A percentile compares a stretch with the other conserved stretches of the same genome.
phyloP scores from a whole-genome alignment of 2,113 vertebrate genomes.

The Silurus meridionalis region DNA sequence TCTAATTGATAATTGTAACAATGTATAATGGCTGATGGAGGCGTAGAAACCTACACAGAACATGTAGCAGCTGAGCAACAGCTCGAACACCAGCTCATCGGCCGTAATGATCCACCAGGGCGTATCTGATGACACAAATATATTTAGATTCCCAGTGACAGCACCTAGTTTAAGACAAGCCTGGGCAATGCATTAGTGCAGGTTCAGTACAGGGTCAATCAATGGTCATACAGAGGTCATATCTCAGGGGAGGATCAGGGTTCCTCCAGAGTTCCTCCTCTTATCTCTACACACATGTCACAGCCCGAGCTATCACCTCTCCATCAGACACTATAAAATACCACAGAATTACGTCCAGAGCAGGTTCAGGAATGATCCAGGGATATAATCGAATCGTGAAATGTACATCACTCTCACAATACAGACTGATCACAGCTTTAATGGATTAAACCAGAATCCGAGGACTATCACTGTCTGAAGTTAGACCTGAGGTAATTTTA shows the following conservation, averaged over 20 bases:
- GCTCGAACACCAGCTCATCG: background rate
- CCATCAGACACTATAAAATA: slow-evolving; percentile 44
- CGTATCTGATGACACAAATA: slow-evolving; percentile 24
- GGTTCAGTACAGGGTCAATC: slow-evolving; percentile 78
- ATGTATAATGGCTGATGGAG: no score
- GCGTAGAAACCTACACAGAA: background rate
- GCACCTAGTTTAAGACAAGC: slow-evolving; percentile 20
- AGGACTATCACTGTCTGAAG: background rate
- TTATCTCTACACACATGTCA: slow-evolving; percentile 59
- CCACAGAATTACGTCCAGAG: slow-evolving; percentile 29
- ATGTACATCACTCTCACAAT: background rate
- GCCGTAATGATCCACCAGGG: background rate
- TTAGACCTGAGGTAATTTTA: background rate
- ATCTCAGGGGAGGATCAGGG: slow-evolving; percentile 55
- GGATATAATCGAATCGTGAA: background rate
- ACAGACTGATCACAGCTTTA: background rate
- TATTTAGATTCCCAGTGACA: slow-evolving; percentile 25
- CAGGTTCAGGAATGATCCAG: background rate
- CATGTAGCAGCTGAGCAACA: background rate
- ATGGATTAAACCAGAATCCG: background rate
- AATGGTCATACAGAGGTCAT: slow-evolving; percentile 70
- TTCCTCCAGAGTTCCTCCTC: slow-evolving; percentile 51
- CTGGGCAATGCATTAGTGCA: slow-evolving; percentile 74
- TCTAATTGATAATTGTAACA: background rate
- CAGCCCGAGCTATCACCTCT: slow-evolving; percentile 54